Base-by-base conservation (phyloP, 2,113 vertebrate species). In the Otolemur garnettii region DNA sequence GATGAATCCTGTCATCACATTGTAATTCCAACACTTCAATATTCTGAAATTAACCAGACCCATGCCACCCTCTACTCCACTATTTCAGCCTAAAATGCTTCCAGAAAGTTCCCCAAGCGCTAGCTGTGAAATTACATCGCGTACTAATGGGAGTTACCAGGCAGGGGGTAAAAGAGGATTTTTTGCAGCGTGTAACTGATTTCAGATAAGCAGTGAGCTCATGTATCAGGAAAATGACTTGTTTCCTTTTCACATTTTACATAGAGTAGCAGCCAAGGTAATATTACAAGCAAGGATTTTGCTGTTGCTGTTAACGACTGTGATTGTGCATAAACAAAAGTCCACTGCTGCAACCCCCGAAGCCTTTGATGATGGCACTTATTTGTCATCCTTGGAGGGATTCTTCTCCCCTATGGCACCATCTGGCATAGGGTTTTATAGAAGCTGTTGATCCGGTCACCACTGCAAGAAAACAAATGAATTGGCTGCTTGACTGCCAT, bases 21-120 rank as follows among this genome's bases (percentile, higher is more conserved):
- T 98, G 97, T 98, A 98, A 98, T 98, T 98, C 97, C 90, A 98
- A 87, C 94, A 87, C 93, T 98, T 97, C 94, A 95, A 95, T 98
- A 98, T 98, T 98, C 97, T 98, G 98, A 98, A 98, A 98, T 98
- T 96, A 98, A 98, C 97, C 98, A 99, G 98, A 97, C 72, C 91
- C 75, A 22, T 98, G 96, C 97, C 96, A 97, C 96, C 82, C 75
- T 98, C 97, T 96, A 80, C 94, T 98, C 95, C 81, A 90, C 95
- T 94, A 75, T 87, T 94, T 94, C 60, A 97, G 83, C 66, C 93
- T 96, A 96, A 98, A 96, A 97, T 64, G 94, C 92, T 98, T 98
- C 94, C 95, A 1, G 0, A 96, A 97, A 96, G 80, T 97, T 98
- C 97, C 87, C 96, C 69, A 90, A 97, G 85, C 28, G 3, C 83